Evolutionary conservation across 2,888 invertebrate species (phyloP), one percentile per base, ranked within the genome.

Genomic region (Patella caerulea): DNA sequence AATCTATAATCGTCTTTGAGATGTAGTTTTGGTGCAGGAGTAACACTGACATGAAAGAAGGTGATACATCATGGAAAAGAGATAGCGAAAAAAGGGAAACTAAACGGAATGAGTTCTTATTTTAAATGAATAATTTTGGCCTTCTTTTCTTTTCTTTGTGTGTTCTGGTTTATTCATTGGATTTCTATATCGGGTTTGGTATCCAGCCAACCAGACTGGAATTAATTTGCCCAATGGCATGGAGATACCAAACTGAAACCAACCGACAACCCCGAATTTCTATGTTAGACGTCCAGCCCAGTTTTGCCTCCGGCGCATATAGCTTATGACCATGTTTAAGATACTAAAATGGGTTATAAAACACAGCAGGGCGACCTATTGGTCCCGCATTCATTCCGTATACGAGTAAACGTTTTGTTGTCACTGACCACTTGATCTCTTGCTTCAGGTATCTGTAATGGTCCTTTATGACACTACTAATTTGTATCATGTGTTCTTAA

Each of bases 401-500:
- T 65, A 65, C 19, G 65, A 65, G 65, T 65, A 65, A 65, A 65
- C 65, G 65, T 65, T 65, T 65, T 65, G 65, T 65, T 65, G 65
- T 65, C 65, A 24, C 24, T 65, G 65, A 24, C 65, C 65, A 65
- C 65, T 65, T 65, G 65, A 65, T 65, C 65, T 7, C 65, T 19
- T 65, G 65, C 24, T 65, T 65, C 24, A 24, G 65, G 65, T 65
- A 65, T 65, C 24, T 24, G 65, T 65, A 65, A 65, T 65, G 65
- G 65, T 65, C 65, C 65, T 65, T 65, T 65, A 65, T 65, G 65
- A 65, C 65, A 65, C 65, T 65, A 65, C 65, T 65, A 65, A 65
- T 65, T 65, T 65, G 65, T 65, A 65, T 65, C 65, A 65, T 65
- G 65, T 65, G 65, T 65, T 65, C 65, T 65, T 65, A 65, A 65